Conservation (phyloP, 2,113 vertebrate species). For the Paedocypris sp. region DNA sequence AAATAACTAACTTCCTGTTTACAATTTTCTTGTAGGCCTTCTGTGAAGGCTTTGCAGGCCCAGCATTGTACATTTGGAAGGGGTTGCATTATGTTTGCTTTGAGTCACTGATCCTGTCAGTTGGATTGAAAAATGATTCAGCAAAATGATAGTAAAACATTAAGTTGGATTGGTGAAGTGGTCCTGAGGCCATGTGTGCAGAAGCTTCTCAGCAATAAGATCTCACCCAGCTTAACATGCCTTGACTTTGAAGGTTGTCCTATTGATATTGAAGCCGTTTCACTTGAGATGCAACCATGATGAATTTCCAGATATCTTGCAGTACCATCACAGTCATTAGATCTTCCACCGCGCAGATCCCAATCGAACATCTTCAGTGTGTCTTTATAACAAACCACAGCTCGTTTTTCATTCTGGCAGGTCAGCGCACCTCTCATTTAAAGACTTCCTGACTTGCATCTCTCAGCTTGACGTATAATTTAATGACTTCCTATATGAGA, state of each 20-base stretch:
- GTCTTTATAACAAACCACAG: conserved; percentile 14
- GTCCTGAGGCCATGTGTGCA: too few relatives aligned
- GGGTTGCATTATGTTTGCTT: too few relatives aligned
- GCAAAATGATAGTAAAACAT: too few relatives aligned
- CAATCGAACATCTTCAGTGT: conserved; percentile 18
- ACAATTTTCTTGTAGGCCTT: too few relatives aligned
- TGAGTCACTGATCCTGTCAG: too few relatives aligned
- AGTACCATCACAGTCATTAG: conserved; percentile 2
- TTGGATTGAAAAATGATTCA: too few relatives aligned
- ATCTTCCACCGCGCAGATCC: conserved; percentile 2
- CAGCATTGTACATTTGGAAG: too few relatives aligned
- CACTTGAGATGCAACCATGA: conserved; percentile 6
- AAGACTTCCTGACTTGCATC: not conserved
- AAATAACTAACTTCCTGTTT: too few relatives aligned
- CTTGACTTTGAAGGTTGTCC: not conserved
- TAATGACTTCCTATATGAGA: conserved; percentile 9
- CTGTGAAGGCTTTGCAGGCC: too few relatives aligned
- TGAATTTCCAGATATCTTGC: not conserved
- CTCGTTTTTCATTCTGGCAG: conserved; percentile 10
- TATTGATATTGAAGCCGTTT: conserved; percentile 8
- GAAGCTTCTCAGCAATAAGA: too few relatives aligned
- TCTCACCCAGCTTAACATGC: too few relatives aligned
- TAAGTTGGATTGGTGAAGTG: too few relatives aligned
- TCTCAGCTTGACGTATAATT: not conserved
- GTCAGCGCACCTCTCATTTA: not conserved